Base-by-base conservation (phyloP, 2,113 vertebrate genomes). In the Odocoileus hemionus region DNA sequence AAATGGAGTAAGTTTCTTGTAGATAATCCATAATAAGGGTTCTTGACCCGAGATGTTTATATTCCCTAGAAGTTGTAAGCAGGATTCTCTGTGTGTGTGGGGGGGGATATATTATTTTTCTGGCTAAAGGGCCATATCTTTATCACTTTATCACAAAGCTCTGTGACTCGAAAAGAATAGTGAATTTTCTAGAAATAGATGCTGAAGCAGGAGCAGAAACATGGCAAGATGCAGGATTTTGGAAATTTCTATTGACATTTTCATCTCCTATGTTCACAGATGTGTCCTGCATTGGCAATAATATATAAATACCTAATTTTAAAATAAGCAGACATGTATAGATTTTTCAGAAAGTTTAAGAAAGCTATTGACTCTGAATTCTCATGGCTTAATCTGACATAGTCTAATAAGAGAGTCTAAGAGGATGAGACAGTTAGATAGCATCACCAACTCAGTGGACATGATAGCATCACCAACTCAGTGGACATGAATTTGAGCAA, bases 181-280 rank as follows among this genome's bases (percentile, higher is more conserved):
- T 33, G 16, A 47, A 28, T 61, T 79, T 33, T 88, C 33, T 80
- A 94, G 47, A 94, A 92, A 82, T 21, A 52, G 17, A 17, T 61
- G 25, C 30, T 78, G 17, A 96, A 76, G 10, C n/a, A 85, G 25
- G 25, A 96, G 26, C 23, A 85, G 12, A 61, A 84, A 7, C 3
- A 70, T 28, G 16, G 7, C 54, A 60, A 79, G 1, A n/a, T 43
- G 33, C 13, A 64, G 94, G 12, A 83, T 60, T 89, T 84, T 54
- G 19, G 3, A 74, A 16, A 74, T 61, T 94, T 84, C 25, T 80
- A 19, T 16, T n/a, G 13, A n/a, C 61, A 50, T 91, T 74, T 94
- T 90, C 15, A 39, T 6, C 2, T 80, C 67, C n/a, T n/a, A 0
- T 33, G 25, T 67, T 58, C 54, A 67, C 15, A 70, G 13, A 52